phyloP scores from a whole-genome alignment of 1,140 invertebrate genomes.

The Drosophila novamexicana region DNA sequence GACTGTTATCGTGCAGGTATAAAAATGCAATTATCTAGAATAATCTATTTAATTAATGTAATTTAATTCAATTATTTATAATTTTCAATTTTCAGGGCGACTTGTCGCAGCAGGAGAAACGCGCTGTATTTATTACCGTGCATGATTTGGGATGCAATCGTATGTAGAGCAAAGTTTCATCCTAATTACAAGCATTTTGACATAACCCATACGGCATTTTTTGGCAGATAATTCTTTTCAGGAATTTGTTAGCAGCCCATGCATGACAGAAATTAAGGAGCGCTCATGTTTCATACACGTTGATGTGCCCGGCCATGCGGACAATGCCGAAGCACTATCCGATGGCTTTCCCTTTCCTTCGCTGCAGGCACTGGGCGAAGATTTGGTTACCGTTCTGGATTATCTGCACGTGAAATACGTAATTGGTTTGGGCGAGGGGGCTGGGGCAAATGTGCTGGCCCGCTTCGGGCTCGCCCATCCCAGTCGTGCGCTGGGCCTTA shows the following conservation, averaged over 20 bases:
- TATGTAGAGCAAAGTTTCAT: slow-evolving; percentile 86
- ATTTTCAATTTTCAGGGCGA: slow-evolving; percentile 87
- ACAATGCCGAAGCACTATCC: slow-evolving; percentile 89
- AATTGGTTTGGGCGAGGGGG: slow-evolving; percentile 94
- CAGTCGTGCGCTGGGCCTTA: slow-evolving; percentile 90
- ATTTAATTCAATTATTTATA: neutral
- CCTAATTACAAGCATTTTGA: neutral
- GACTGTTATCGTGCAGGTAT: slow-evolving; percentile 89
- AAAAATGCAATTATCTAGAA: neutral
- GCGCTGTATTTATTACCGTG: slow-evolving; percentile 93
- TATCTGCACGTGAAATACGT: slow-evolving; percentile 92
- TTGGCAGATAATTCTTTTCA: slow-evolving; percentile 89
- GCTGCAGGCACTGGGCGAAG: slow-evolving; percentile 93
- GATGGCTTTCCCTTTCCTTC: slow-evolving; percentile 91
- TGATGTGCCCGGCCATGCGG: slow-evolving; percentile 94
- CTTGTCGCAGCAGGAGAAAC: slow-evolving; percentile 90
- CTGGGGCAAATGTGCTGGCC: slow-evolving; percentile 94
- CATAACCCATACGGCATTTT: neutral
- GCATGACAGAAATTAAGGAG: slow-evolving; percentile 93
- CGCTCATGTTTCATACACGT: slow-evolving; percentile 95
- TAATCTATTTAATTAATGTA: neutral
- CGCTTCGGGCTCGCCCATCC: slow-evolving; percentile 93
- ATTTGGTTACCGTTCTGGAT: slow-evolving; percentile 92
- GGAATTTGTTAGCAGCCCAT: slow-evolving; percentile 91
- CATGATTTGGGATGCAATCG: slow-evolving; percentile 96